Percentiles rank a stretch among this genome's conserved stretches.
These are phyloP conservation scores for Catocala nupta DNA, from an alignment of 2,888 invertebrate genomes.

Conservation along the genomic window DNA sequence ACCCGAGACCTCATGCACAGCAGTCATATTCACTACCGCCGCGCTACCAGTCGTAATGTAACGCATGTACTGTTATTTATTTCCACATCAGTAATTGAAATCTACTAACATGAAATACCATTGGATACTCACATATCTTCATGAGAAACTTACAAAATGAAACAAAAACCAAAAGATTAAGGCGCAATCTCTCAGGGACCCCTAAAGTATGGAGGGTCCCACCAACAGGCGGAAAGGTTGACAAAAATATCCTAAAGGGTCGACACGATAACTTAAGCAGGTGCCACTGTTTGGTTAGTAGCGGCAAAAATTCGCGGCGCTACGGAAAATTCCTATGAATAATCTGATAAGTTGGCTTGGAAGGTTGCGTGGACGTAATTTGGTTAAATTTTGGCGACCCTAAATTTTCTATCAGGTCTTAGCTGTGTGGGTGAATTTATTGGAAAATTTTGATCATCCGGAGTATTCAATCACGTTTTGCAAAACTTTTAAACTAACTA, in stretches of 20 bases:
- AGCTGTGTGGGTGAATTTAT: slow-evolving; percentile 8
- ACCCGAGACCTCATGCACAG: no score
- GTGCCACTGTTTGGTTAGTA: slow-evolving; percentile 44
- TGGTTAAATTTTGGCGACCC: slow-evolving; percentile 24
- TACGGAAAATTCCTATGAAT: slow-evolving; percentile 41
- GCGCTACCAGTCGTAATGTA: no score
- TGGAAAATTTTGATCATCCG: background rate
- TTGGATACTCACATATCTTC: slow-evolving; percentile 30
- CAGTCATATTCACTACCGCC: no score
- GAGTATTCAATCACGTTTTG: background rate
- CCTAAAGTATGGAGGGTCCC: slow-evolving; percentile 24
- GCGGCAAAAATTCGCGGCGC: slow-evolving; percentile 37
- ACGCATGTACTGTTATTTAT: no score
- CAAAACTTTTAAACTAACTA: no score
- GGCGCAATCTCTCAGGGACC: slow-evolving; percentile 26
- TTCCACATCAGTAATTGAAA: background rate
- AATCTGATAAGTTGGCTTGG: slow-evolving; percentile 39
- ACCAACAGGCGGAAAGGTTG: slow-evolving; percentile 21
- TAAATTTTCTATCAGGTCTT: slow-evolving; percentile 12
- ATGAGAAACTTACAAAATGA: slow-evolving; percentile 39
- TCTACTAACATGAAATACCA: slow-evolving; percentile 2
- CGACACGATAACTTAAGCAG: slow-evolving; percentile 45
- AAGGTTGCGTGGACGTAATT: slow-evolving; percentile 22
- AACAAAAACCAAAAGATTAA: slow-evolving; percentile 46
- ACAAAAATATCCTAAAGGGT: slow-evolving; percentile 40